Evolutionary conservation across 2,888 invertebrate genomes (phyloP), one percentile per base, ranked within the genome.

Genomic region (Andrena trimmerana): DNA sequence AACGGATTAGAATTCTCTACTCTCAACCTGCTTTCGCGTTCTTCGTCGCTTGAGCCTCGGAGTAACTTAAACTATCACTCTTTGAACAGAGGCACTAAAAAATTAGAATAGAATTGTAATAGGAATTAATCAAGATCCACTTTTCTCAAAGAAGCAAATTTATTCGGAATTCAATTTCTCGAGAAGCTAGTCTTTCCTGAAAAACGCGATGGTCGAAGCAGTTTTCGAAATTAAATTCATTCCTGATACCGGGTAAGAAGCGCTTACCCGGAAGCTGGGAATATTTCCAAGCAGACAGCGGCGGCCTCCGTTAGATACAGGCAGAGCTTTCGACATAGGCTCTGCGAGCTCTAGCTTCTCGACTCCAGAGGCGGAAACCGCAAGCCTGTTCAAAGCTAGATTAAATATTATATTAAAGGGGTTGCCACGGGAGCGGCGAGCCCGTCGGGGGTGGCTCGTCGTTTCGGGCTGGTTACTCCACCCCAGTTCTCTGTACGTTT

Each of bases 321-420:
- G 82, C 87, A 62, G 54, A 63, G 88, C 85, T 88, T 80, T 81
- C 72, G 89, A 36, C 86, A 88, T 91, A 91, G 91, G 91, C 91
- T 89, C 42, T 83, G 88, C 86, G 73, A 88, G 79, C 88, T 87
- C 89, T 86, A 90, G 91, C 90, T 90, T 90, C 91, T 89, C 89
- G 88, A 91, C 90, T 91, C 89, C 91, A 92, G 92, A 92, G 91
- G 93, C 92, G 90, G 91, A 92, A 94, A 93, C 94, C 94, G 90
- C 94, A 94, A 93, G 94, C 92, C 94, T 93, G 93, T 93, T 93
- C 94, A 94, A 94, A 94, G 93, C 94, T 93, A 94, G 94, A 94
- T 94, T 94, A 94, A 94, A 94, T 94, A 94, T 94, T 94, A 94
- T 93, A 94, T 93, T 94, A 94, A 93, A 94, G 94, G 93, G 93